Evolutionary conservation across 2,888 invertebrate species (phyloP).

Genomic region (Chalcis sispes): DNA sequence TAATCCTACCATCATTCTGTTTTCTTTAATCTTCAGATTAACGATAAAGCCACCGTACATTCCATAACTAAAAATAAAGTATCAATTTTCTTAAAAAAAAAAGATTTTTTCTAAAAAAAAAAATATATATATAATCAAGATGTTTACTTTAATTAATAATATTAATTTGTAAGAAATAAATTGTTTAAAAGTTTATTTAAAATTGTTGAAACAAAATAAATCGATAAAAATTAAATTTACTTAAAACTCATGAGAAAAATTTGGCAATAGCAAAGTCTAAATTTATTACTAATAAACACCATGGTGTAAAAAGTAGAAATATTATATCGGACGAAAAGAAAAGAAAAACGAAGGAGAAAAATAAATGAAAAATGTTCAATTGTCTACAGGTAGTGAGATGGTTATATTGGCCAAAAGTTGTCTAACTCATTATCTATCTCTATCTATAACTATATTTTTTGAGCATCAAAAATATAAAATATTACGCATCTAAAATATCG

Average conservation of each 20-base stretch:
- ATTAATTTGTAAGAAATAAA: no score
- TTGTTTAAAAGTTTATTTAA: no score
- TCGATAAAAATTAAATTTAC: constrained; percentile 9
- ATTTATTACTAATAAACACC: constrained; percentile 15
- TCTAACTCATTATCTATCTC: no score
- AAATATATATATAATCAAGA: no score
- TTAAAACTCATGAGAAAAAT: neutral
- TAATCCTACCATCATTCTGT: no score
- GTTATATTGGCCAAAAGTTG: constrained; percentile 10
- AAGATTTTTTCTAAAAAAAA: no score
- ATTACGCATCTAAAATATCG: constrained; percentile 13
- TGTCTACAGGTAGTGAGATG: constrained; percentile 13
- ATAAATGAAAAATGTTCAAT: neutral
- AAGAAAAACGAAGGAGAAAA: neutral
- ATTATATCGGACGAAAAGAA: constrained; percentile 4
- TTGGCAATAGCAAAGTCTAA: constrained; percentile 32
- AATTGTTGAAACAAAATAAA: no score
- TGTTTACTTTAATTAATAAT: no score
- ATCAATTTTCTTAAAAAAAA: no score
- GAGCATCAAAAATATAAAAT: constrained; percentile 15
- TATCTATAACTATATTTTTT: constrained; percentile 17
- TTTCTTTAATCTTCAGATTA: no score
- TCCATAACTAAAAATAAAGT: no score
- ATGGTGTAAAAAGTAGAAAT: neutral
- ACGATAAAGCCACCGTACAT: no score